Evolutionary conservation across 2,888 invertebrate species (phyloP), one percentile per base, ranked within the genome.

Genomic region (Drosophila kuntzei): DNA sequence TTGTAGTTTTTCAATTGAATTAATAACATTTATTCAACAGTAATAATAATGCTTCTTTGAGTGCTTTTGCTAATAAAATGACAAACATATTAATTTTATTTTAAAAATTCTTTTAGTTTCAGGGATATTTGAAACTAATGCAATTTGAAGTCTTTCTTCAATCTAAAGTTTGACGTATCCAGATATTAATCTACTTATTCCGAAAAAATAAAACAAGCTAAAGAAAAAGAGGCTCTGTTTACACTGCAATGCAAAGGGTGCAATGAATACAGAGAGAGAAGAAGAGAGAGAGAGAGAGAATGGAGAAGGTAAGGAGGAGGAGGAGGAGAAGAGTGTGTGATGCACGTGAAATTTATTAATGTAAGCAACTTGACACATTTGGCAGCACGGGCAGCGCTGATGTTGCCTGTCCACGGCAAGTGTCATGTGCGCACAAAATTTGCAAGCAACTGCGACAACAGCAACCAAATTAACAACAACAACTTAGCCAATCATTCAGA

Each of bases 371-470:
- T 90, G 89, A 86, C 90, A 90, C 80, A 85, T 81, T 84, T 80
- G 89, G 82, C 82, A 83, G 81, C 73, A 75, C 51, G 77, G 80
- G 86, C 81, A 85, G 68, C 74, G 74, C 80, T 81, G 87, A 84
- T 88, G 90, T 89, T 70, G 90, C 71, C 79, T 87, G 89, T 85
- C 62, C 62, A 25, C 55, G 54, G 57, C 76, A 73, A 77, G 74
- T 88, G 90, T 84, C 89, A 88, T 87, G 87, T 79, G 77, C 79
- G 77, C 84, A 77, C 76, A 86, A 88, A 80, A 89, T 90, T 89
- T 87, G 77, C 86, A 76, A 76, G 75, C 79, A 61, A 76, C 79
- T 61, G 65, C 71, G 51, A 74, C 84, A 76, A 74, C 59, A 76
- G 72, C 78, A 77, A 54, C 79, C 79, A 76, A 78, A 76, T 74